Evolutionary conservation across 2,888 invertebrate species (phyloP).

Genomic region (Myathropa florea): DNA sequence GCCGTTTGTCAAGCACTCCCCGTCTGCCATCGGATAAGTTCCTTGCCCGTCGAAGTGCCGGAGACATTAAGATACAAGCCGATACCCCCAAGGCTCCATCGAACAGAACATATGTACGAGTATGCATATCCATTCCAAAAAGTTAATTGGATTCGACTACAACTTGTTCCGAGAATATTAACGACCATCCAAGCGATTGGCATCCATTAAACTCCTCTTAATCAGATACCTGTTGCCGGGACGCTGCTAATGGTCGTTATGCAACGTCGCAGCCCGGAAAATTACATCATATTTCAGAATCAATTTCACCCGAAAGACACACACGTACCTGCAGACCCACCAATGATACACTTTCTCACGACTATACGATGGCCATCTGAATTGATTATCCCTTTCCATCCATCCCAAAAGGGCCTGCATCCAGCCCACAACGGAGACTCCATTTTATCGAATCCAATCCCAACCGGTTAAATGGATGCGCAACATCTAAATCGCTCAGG

Average conservation of each 20-base stretch:
- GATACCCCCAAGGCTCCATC: background rate
- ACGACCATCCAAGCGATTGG: background rate
- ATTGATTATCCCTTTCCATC: conserved; percentile 54
- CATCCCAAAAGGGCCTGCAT: background rate
- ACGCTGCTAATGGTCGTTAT: background rate
- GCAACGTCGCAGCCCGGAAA: background rate
- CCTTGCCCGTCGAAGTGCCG: background rate
- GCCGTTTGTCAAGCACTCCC: background rate
- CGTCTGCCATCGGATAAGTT: background rate
- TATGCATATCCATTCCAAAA: background rate
- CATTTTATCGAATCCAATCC: conserved; percentile 40
- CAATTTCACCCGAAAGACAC: conserved; percentile 2
- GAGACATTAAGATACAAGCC: background rate
- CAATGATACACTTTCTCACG: conserved; percentile 54
- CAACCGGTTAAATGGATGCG: conserved; percentile 51
- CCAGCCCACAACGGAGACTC: conserved; percentile 29
- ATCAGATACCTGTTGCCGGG: background rate
- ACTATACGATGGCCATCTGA: conserved; percentile 46
- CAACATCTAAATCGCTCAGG: conserved; percentile 64
- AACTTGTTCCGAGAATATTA: background rate
- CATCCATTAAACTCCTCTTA: background rate
- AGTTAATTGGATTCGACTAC: background rate
- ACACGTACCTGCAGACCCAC: background rate
- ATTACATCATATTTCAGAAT: conserved; percentile 37
- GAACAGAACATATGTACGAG: background rate